These are phyloP conservation scores for Papilio aristodemus DNA, from an alignment of 1,140 invertebrate species.

Conservation along the genomic window DNA sequence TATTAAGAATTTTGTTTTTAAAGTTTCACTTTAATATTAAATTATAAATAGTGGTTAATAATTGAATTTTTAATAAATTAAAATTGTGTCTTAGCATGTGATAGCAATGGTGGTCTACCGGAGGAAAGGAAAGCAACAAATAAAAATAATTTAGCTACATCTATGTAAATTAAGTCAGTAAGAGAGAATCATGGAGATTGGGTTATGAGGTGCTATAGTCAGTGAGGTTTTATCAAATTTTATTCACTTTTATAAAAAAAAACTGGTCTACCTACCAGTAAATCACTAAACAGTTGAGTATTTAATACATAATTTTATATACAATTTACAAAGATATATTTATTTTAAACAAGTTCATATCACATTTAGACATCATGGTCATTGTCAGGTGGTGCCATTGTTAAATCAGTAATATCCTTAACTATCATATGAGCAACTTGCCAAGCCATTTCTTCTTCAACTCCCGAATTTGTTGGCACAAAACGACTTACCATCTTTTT, in stretches of 20 bases:
- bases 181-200: no score
- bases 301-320: constrained; percentile 33
- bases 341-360: constrained; percentile 41
- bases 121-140: no score
- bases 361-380: constrained; percentile 71
- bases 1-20: no score
- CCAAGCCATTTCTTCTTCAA: constrained; percentile 96
- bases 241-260: neutral
- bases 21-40: no score
- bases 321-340: constrained; percentile 31
- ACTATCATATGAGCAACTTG: constrained; percentile 97
- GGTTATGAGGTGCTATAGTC: neutral
- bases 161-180: neutral
- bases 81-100: neutral
- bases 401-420: constrained; percentile 93
- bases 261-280: neutral
- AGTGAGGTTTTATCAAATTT: neutral
- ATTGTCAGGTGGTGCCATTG: constrained; percentile 82
- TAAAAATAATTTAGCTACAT: neutral
- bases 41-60: no score
- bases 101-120: no score
- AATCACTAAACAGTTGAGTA: constrained; percentile 25
- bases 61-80: neutral
- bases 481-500: constrained; percentile 88
- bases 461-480: constrained; percentile 90